Conservation (phyloP, 1,140 invertebrate species). For the Drosophila murphyi region DNA sequence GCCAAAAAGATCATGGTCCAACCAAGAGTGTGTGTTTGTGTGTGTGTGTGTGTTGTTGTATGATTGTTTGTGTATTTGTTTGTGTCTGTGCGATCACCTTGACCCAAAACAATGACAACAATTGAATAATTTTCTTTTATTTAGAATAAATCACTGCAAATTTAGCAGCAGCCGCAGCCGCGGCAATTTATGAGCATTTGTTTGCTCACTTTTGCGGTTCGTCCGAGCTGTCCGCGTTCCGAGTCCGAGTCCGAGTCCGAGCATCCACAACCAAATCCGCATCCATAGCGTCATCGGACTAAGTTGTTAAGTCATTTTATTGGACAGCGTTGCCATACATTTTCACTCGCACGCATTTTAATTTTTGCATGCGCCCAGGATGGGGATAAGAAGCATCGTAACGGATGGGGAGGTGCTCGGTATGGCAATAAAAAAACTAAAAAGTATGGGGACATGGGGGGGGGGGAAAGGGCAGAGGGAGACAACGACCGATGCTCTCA, state of each 20-base stretch:
- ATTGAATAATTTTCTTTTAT: conserved; percentile 84
- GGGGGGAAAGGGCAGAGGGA: not conserved
- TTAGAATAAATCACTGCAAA: conserved; percentile 80
- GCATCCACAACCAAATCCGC: not conserved
- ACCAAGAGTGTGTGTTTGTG: conserved; percentile 27
- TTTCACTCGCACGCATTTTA: conserved; percentile 58
- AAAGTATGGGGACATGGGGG: not conserved
- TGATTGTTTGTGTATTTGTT: conserved; percentile 17
- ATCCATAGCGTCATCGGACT: conserved; percentile 39
- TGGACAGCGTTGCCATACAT: conserved; percentile 78
- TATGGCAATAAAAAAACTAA: too few species aligned
- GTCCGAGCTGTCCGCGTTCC: not conserved
- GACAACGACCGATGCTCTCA: conserved; percentile 45
- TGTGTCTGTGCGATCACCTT: conserved; percentile 65
- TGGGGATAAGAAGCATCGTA: conserved; percentile 7
- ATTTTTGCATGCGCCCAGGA: conserved; percentile 45
- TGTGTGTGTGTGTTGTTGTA: conserved; percentile 18
- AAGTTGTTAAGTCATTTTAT: conserved; percentile 80
- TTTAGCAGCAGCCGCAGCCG: conserved; percentile 66
- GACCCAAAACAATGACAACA: conserved; percentile 79
- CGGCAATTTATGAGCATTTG: conserved; percentile 73
- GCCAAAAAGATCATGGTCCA: conserved; percentile 61
- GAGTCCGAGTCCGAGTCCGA: conserved; percentile 1
- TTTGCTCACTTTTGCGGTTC: conserved; percentile 25
- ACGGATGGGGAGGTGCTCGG: not conserved